These are phyloP conservation scores for Bos indicus DNA, from an alignment of 2,113 vertebrate species.

Conservation along the genomic window DNA sequence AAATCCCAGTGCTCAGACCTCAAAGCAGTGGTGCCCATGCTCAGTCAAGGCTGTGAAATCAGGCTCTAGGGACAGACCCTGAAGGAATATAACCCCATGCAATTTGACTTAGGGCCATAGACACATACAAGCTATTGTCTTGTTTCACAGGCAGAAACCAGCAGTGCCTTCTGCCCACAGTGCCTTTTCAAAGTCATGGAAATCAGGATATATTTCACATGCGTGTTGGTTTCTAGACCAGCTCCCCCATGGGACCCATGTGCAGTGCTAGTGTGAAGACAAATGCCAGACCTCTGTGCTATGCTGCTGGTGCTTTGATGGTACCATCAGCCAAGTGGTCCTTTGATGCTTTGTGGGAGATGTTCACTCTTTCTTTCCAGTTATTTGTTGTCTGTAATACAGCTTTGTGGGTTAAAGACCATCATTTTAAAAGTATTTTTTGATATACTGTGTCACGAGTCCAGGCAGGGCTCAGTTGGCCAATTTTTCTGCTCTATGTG, in stretches of 20 bases:
- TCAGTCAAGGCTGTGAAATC: neutral
- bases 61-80: neutral
- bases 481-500: neutral
- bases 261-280: neutral
- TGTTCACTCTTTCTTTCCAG: neutral
- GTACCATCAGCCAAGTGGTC: too few species aligned
- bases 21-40: neutral
- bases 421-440: neutral
- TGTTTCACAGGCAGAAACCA: neutral
- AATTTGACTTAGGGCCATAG: neutral
- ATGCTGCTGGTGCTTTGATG: neutral
- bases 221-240: fast-evolving
- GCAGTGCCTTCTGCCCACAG: neutral
- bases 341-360: neutral
- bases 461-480: neutral
- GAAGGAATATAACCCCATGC: neutral
- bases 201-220: neutral
- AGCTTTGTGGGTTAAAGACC: neutral
- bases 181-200: neutral
- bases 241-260: neutral
- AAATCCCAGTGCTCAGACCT: neutral
- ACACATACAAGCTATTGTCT: neutral
- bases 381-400: neutral
- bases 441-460: neutral
- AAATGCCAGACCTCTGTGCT: too few species aligned